phyloP scores from a whole-genome alignment of 2,797 vertebrate species.

The Myotis planiceps region DNA sequence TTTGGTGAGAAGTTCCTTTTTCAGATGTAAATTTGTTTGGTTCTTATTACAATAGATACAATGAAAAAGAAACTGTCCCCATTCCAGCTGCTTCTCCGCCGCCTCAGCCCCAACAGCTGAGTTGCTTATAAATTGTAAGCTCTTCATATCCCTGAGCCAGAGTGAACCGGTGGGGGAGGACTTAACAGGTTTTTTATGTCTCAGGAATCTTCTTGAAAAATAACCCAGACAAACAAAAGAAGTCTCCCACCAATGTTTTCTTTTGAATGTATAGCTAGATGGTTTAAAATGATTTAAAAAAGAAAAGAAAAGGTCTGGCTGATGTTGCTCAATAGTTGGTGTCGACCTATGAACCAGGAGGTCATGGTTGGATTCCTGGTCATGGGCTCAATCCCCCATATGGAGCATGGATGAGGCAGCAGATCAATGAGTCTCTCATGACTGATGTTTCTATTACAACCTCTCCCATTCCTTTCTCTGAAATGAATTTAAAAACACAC shows the following conservation, averaged over 20 bases:
- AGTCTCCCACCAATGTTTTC: not conserved
- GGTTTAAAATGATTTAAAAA: not conserved
- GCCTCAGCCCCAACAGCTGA: no score
- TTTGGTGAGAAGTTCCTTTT: conserved; percentile 2
- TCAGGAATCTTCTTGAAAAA: not conserved
- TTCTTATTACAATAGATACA: not conserved
- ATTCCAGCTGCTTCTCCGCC: no score
- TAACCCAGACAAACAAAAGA: not conserved
- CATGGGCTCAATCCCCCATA: no score
- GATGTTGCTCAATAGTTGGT: no score
- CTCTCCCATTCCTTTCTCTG: no score
- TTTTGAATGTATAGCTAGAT: not conserved
- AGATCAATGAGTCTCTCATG: no score
- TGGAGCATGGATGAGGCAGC: no score
- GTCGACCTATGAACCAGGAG: no score
- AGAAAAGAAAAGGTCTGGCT: no score
- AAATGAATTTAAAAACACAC: no score
- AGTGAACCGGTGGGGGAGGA: not conserved
- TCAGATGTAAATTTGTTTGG: not conserved
- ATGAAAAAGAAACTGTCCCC: not conserved
- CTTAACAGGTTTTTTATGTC: not conserved
- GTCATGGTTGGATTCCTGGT: no score
- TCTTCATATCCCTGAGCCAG: not conserved
- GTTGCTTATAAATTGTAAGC: not conserved
- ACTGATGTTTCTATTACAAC: no score